Percentiles rank a stretch among this genome's conserved stretches.
phyloP scores from a whole-genome alignment of 2,888 invertebrate species.

The Fragum whitleyi region DNA sequence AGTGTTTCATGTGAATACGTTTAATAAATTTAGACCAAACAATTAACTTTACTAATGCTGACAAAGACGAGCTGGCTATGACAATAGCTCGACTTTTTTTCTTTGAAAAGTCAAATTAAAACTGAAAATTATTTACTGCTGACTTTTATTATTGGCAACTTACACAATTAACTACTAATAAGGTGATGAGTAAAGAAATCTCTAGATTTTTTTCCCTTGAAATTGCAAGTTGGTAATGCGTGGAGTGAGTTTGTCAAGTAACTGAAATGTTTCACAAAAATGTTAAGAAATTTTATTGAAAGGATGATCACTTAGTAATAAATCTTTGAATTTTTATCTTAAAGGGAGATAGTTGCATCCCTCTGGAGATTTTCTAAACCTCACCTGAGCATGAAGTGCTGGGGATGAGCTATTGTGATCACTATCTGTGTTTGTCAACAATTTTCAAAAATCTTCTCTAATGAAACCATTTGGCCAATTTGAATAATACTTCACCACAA shows the following conservation, averaged over 20 bases:
- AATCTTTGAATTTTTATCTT: too few relatives aligned
- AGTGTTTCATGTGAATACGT: background rate
- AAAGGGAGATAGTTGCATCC: background rate
- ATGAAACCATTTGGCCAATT: slow-evolving; percentile 4
- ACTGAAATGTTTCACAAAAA: too few relatives aligned
- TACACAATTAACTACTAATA: slow-evolving; percentile 5
- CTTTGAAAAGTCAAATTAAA: background rate
- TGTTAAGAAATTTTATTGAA: too few relatives aligned
- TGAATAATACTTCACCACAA: slow-evolving; percentile 16
- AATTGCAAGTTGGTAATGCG: too few relatives aligned
- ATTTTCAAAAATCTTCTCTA: slow-evolving; percentile 6
- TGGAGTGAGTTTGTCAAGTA: too few relatives aligned
- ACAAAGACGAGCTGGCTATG: too few relatives aligned
- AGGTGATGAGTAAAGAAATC: background rate
- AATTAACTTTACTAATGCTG: too few relatives aligned
- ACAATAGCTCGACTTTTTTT: too few relatives aligned
- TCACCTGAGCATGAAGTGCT: slow-evolving; percentile 31
- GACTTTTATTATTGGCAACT: background rate
- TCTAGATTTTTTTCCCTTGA: too few relatives aligned
- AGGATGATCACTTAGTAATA: too few relatives aligned
- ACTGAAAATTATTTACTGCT: slow-evolving; percentile 7
- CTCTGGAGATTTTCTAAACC: slow-evolving; percentile 12
- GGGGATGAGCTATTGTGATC: slow-evolving; percentile 22
- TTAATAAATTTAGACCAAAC: too few relatives aligned
- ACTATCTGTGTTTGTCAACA: slow-evolving; percentile 14